Conservation (phyloP, 1,140 invertebrate species). For the Sarcophaga bullata region DNA sequence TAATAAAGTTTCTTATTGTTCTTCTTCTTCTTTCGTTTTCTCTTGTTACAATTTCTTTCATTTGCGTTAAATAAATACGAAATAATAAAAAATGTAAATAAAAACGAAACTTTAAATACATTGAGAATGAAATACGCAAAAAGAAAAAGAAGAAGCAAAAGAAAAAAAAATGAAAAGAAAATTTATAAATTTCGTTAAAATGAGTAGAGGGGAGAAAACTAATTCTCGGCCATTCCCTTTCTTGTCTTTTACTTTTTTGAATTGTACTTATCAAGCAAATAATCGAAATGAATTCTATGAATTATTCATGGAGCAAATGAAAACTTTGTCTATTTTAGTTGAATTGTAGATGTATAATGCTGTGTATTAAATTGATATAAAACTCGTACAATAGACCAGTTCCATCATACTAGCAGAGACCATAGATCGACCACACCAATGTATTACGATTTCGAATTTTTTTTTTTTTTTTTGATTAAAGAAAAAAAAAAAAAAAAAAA, state of each 20-base stretch:
- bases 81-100: neutral
- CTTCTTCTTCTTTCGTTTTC: neutral
- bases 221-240: neutral
- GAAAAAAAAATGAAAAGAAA: neutral
- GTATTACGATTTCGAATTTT: too few relatives aligned
- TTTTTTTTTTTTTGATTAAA: too few relatives aligned
- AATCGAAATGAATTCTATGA: conserved; percentile 37
- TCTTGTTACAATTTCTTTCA: too few relatives aligned
- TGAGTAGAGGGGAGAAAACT: neutral
- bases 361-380: neutral
- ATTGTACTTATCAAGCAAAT: conserved; percentile 39
- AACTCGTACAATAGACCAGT: neutral
- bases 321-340: conserved; percentile 32
- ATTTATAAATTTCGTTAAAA: neutral
- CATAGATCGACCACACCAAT: too few relatives aligned
- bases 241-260: neutral
- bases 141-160: neutral
- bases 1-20: neutral
- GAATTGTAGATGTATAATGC: conserved; percentile 1
- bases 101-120: conserved; percentile 1
- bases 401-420: neutral
- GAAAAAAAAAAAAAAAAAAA: too few relatives aligned
- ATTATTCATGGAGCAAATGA: conserved; percentile 41
- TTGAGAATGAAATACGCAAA: neutral
- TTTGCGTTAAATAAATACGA: neutral